A percentile compares a stretch with the other conserved stretches of the same genome.
These are phyloP conservation scores for Melanargia galathea DNA, from an alignment of 2,888 invertebrate species.

Conservation along the genomic window DNA sequence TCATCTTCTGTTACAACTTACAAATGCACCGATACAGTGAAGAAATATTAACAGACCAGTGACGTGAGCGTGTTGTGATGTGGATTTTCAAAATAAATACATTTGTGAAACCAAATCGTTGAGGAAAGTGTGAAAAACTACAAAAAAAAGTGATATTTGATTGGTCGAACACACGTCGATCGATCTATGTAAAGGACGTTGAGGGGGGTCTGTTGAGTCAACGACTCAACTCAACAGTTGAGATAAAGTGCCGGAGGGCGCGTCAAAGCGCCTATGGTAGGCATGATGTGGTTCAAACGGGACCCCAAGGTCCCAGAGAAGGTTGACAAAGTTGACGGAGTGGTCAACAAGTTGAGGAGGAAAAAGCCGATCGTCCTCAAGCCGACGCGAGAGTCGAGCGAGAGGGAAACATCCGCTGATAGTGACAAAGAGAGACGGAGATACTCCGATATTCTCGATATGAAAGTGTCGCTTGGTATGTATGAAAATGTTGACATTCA, in stretches of 20 bases:
- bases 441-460: slow-evolving; percentile 75
- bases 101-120: slow-evolving; percentile 22
- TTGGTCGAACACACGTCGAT: slow-evolving; percentile 11
- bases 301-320: slow-evolving; percentile 72
- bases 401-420: slow-evolving; percentile 74
- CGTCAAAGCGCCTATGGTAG: slow-evolving; percentile 49
- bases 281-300: slow-evolving; percentile 79
- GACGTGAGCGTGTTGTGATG: slow-evolving; percentile 23
- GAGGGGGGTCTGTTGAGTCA: neutral
- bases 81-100: slow-evolving; percentile 26
- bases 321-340: slow-evolving; percentile 55
- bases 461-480: slow-evolving; percentile 72
- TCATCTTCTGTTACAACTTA: slow-evolving; percentile 1
- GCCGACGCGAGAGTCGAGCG: slow-evolving; percentile 73
- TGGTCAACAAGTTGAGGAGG: slow-evolving; percentile 66
- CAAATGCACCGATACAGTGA: slow-evolving; percentile 19
- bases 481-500: slow-evolving; percentile 29
- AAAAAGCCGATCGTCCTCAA: slow-evolving; percentile 69
- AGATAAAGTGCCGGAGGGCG: slow-evolving; percentile 8
- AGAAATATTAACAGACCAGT: neutral
- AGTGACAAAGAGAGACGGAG: slow-evolving; percentile 74
- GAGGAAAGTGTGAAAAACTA: neutral
- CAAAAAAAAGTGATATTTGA: neutral
- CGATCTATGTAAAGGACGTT: slow-evolving; percentile 1
- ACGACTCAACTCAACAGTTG: slow-evolving; percentile 4